Base-by-base conservation (phyloP, 2,113 vertebrate species). In the Phoxinus phoxinus region DNA sequence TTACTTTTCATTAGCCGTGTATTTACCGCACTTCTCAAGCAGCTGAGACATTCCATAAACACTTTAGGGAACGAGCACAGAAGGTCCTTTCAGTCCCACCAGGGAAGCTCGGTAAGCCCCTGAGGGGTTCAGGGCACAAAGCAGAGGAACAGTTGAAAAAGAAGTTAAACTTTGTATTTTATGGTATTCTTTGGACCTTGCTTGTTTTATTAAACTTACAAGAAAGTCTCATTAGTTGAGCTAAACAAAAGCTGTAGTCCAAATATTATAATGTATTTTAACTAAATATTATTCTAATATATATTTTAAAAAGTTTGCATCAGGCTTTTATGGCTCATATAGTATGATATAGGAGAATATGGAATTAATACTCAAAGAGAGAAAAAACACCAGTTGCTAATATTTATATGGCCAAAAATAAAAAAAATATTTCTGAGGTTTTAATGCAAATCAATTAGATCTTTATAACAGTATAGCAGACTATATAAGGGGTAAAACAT, bases 31-130 rank as follows among this genome's bases (percentile, higher is more conserved):
- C 88, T 87, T 88, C 83, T 85, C 81, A 85, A 92, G 90, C 92
- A 94, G 92, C 93, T 93, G 93, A 94, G 92, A 94, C 90, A 94
- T 94, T 94, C 92, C 93, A 92, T 89, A 91, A 92, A 93, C 92
- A 94, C 91, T 92, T 87, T 89, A 88, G 85, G 87, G 91, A 93
- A 92, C 87, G 89, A 91, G 87, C 85, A 94, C 92, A 94, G 91
- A 94, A 90, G 83, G 87, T 90, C 87, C 91, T 93, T 93, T 93
- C 90, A 94, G 88, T 35, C 81, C 78, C 89, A 90, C 87, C 86
- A 63, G 89, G 90, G 84, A 87, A 87, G 76, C 82, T 83, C 84
- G 90, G 84, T 87, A 84, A 23, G 78, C 90, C 84, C 91, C 90
- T 85, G 89, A 93, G 91, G 91, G 89, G 90, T 84, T 71, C 48